Evolutionary conservation across 2,113 vertebrate genomes (phyloP).

Genomic region (Oreotrochilus melanogaster): DNA sequence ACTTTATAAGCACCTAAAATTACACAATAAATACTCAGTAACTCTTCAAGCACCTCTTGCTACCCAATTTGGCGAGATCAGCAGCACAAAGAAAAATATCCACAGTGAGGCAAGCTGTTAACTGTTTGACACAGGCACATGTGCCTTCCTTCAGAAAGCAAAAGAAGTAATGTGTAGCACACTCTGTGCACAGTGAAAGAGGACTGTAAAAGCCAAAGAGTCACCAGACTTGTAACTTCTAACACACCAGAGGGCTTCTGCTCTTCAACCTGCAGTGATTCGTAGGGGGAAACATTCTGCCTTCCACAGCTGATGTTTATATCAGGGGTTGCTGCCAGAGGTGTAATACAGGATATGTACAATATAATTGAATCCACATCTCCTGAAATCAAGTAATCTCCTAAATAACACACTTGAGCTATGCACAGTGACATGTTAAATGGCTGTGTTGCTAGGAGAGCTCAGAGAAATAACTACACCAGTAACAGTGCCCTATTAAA

Average conservation of each 20-base stretch:
- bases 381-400: neutral
- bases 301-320: neutral
- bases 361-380: neutral
- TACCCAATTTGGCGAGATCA: neutral
- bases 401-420: neutral
- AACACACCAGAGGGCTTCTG: neutral
- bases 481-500: neutral
- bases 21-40: constrained; percentile 33
- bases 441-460: neutral
- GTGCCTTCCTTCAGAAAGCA: neutral
- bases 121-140: neutral
- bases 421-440: neutral
- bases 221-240: neutral
- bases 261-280: neutral
- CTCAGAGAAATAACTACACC: neutral
- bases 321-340: neutral
- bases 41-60: constrained; percentile 51
- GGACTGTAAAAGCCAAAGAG: neutral
- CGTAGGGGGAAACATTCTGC: neutral
- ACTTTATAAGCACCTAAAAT: constrained; percentile 42
- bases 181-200: neutral
- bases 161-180: neutral
- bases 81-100: constrained; percentile 25
- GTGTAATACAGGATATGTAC: fast-evolving
- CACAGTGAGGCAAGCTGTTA: neutral